A percentile compares a stretch with the other conserved stretches of the same genome.
phyloP scores from a whole-genome alignment of 2,113 vertebrate genomes.

The Vulpes ferrilata region DNA sequence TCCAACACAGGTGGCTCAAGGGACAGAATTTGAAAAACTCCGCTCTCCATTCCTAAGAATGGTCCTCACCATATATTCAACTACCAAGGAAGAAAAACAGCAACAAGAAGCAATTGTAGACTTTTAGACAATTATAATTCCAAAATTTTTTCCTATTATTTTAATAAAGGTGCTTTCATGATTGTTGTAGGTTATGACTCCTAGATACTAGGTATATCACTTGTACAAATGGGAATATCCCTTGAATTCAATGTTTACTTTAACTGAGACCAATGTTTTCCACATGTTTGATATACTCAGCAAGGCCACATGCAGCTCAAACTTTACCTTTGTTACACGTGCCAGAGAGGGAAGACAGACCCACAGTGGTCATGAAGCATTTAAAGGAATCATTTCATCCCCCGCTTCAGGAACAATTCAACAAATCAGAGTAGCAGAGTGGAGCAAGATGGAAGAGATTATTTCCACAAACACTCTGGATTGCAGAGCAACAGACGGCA shows the following conservation, averaged over 20 bases:
- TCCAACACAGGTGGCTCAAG: not conserved
- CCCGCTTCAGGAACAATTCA: conserved; percentile 31
- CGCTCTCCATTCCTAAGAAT: not conserved
- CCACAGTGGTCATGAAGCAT: not conserved
- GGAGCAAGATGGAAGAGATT: not conserved
- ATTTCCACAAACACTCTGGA: not conserved
- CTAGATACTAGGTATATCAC: not conserved
- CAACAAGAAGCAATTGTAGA: conserved; percentile 6
- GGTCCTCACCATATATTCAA: not conserved
- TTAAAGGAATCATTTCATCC: conserved; percentile 29
- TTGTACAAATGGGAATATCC: not conserved
- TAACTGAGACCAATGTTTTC: not conserved
- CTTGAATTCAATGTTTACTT: not conserved
- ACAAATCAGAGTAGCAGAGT: not conserved
- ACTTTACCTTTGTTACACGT: conserved; percentile 45
- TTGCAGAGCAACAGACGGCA: not conserved
- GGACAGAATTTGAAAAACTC: not conserved
- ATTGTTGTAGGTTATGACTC: not conserved
- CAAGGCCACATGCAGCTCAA: conserved; percentile 5
- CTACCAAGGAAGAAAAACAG: conserved; percentile 9
- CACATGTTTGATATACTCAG: not conserved
- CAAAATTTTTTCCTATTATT: conserved; percentile 11
- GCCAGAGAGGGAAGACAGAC: not conserved
- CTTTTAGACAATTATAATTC: not conserved
- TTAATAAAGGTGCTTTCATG: conserved; percentile 1